Conservation (phyloP, 2,888 invertebrate species). For the Acronicta psi region DNA sequence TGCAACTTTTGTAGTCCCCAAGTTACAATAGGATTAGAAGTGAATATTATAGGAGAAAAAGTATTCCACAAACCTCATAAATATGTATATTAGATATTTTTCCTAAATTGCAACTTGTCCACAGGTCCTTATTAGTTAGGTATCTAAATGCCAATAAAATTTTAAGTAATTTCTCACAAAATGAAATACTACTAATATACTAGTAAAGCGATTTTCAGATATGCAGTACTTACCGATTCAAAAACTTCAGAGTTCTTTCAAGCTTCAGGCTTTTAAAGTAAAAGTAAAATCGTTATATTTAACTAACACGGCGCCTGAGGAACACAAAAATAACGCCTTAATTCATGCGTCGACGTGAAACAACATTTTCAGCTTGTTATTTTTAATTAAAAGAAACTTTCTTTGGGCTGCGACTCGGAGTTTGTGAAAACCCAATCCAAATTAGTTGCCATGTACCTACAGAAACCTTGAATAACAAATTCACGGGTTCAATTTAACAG, state of each 20-base stretch:
- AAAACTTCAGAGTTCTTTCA: not conserved
- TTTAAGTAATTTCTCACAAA: no score
- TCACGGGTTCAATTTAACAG: slow-evolving; percentile 23
- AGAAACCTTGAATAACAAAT: slow-evolving; percentile 23
- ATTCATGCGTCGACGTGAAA: slow-evolving; percentile 23
- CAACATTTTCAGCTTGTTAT: slow-evolving; percentile 48
- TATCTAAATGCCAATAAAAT: no score
- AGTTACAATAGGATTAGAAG: no score
- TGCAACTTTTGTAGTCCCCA: no score
- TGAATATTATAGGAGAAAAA: no score
- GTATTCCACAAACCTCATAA: no score
- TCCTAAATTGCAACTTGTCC: no score
- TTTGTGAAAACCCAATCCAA: slow-evolving; percentile 28
- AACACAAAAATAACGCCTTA: slow-evolving; percentile 33
- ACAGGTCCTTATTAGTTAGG: no score
- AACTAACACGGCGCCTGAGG: slow-evolving; percentile 18
- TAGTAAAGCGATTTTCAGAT: not conserved
- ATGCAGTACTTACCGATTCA: not conserved
- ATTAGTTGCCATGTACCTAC: slow-evolving; percentile 30
- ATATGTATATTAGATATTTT: no score
- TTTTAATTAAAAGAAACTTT: slow-evolving; percentile 54
- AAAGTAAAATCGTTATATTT: slow-evolving; percentile 15
- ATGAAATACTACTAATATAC: not conserved
- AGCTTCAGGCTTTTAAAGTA: slow-evolving; percentile 3
- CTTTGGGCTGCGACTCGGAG: slow-evolving; percentile 21